These are phyloP conservation scores for Vireo altiloquus DNA, from an alignment of 2,113 vertebrate species.

Conservation along the genomic window DNA sequence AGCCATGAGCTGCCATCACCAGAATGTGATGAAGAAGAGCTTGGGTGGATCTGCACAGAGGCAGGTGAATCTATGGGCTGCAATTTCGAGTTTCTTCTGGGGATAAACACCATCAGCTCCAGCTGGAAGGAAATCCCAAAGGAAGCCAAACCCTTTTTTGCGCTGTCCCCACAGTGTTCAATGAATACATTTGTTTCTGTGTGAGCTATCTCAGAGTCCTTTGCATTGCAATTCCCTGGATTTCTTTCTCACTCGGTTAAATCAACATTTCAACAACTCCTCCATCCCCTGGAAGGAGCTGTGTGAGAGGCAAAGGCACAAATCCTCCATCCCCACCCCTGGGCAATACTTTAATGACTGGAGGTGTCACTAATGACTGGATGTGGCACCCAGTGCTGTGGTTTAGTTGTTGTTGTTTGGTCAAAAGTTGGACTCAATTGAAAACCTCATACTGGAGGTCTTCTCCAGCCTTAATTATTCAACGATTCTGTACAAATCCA, in stretches of 20 bases:
- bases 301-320: not conserved
- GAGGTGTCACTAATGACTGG: not conserved
- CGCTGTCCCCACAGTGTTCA: not conserved
- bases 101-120: not conserved
- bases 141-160: not conserved
- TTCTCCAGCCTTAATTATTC: not conserved
- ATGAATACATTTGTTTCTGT: not conserved
- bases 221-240: not conserved
- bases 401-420: not conserved
- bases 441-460: not conserved
- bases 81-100: rapidly evolving
- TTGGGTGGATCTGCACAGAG: not conserved
- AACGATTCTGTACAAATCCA: not conserved
- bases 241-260: not conserved
- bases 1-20: not conserved
- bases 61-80: not conserved
- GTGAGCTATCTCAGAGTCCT: not conserved
- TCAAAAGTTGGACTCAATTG: not conserved
- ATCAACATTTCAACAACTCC: not conserved
- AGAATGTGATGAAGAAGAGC: not conserved
- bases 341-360: not conserved
- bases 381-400: not conserved
- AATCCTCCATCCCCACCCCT: not conserved
- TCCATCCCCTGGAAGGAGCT: not conserved
- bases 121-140: not conserved